phyloP scores from a whole-genome alignment of 2,113 vertebrate species.

The Procapra przewalskii region DNA sequence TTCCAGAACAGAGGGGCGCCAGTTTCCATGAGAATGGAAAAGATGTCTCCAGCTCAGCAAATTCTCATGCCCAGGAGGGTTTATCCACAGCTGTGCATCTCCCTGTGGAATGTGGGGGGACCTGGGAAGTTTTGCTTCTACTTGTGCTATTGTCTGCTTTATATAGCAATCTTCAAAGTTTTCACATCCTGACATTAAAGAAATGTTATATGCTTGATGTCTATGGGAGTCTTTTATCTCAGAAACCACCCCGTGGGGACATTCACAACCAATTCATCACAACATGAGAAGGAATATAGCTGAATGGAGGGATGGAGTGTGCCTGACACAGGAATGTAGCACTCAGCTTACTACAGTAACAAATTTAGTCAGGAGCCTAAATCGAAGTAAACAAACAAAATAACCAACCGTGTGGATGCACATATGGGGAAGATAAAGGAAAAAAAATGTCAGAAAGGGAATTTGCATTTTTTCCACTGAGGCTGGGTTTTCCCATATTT shows the following conservation, averaged over 20 bases:
- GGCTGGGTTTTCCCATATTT: background rate
- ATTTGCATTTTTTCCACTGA: background rate
- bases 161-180: background rate
- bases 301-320: background rate
- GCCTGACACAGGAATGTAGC: background rate
- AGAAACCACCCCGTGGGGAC: background rate
- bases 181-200: background rate
- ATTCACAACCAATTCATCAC: background rate
- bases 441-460: background rate
- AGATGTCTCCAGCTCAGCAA: background rate
- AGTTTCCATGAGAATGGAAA: background rate
- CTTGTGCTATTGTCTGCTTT: background rate
- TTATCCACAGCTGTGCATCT: background rate
- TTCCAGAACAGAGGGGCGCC: background rate
- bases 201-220: background rate
- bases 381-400: background rate
- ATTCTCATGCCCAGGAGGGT: background rate
- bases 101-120: too few relatives aligned
- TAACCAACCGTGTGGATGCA: background rate
- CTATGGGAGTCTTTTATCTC: background rate
- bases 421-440: background rate
- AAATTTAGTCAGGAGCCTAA: background rate
- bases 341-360: background rate
- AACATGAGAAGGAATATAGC: background rate
- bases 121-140: background rate